Evolutionary conservation across 2,888 invertebrate species (phyloP), one percentile per base, ranked within the genome.

Genomic region (Trissonchulus sp.): DNA sequence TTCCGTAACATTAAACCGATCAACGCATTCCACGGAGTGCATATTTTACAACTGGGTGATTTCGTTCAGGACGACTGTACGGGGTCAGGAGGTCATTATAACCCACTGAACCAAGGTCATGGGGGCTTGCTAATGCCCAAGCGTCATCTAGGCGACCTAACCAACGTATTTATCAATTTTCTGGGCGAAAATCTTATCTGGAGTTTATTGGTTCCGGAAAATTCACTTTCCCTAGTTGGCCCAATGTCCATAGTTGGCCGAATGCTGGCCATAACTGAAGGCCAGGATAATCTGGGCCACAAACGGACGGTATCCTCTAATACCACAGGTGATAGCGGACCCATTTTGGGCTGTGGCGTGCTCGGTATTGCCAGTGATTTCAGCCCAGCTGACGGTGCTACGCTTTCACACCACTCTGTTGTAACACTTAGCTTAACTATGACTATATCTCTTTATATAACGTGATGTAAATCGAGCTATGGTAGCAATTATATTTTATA

Each of bases 291-390:
- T 23, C 37, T 69, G n/a, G 34, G 31, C 2, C 15, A 2, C 3
- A 35, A n/a, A 8, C 8, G 48, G 23, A 36, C 71, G 37, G 35
- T 35, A 8, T n/a, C 2, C 2, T n/a, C 36, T 15, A 35, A n/a
- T 69, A 65, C 68, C 31, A 65, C 68, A 8, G 68, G 68, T 15
- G 28, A 30, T 34, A 15, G 8, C 18, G 68, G 68, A 34, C 8
- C 71, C 37, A 34, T 8, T 3, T 37, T 69, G 34, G 71, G 36
- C 23, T 69, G 71, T 36, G 71, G 71, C 34, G 71, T 69, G 2
- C 3, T 69, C 3, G 71, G 71, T 35, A 69, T 69, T 69, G 71
- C 71, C n/a, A 36, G 36, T 8, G 71, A 69, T 48, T 48, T 48
- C 23, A 48, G 48, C 23, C 48, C 48, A 8, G 48, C 48, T 8